Conservation (phyloP, 2,797 vertebrate species). For the Sus cebifrons region DNA sequence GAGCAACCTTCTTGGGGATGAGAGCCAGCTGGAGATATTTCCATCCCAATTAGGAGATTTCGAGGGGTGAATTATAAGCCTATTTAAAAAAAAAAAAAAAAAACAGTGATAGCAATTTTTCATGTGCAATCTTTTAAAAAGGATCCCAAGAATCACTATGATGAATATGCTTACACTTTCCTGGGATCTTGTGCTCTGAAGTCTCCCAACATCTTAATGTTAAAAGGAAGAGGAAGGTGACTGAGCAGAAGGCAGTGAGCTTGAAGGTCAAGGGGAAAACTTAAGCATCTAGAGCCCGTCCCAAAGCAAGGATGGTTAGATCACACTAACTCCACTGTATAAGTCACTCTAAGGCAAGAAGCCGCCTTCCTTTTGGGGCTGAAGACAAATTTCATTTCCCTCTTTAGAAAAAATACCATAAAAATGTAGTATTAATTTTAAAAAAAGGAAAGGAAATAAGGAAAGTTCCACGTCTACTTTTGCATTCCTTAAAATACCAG, state of each 20-base stretch:
- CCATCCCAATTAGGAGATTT: slow-evolving; percentile 28
- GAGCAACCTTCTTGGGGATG: slow-evolving; percentile 3
- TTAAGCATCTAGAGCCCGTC: not conserved
- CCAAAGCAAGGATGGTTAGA: slow-evolving; percentile 43
- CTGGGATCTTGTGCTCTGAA: not conserved
- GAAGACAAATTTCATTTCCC: slow-evolving; percentile 31
- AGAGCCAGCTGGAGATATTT: slow-evolving; percentile 27
- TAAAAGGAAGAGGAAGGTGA: not conserved
- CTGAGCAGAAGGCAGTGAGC: not conserved
- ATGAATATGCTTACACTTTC: not conserved
- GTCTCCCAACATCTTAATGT: not conserved
- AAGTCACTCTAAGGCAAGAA: not conserved
- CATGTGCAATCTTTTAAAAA: slow-evolving; percentile 14
- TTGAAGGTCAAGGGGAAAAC: not conserved
- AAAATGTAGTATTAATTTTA: no score
- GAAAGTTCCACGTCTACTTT: not conserved
- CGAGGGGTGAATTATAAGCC: not conserved
- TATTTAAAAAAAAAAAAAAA: slow-evolving; percentile 28
- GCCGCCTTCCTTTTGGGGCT: not conserved
- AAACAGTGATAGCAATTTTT: not conserved
- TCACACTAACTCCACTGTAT: not conserved
- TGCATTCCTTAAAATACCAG: slow-evolving; percentile 30
- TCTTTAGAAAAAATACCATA: slow-evolving; percentile 20
- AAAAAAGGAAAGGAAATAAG: slow-evolving; percentile 39
- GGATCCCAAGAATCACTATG: not conserved